Conservation (phyloP, 2,113 vertebrate species). For the Nannobrachium achirus region DNA sequence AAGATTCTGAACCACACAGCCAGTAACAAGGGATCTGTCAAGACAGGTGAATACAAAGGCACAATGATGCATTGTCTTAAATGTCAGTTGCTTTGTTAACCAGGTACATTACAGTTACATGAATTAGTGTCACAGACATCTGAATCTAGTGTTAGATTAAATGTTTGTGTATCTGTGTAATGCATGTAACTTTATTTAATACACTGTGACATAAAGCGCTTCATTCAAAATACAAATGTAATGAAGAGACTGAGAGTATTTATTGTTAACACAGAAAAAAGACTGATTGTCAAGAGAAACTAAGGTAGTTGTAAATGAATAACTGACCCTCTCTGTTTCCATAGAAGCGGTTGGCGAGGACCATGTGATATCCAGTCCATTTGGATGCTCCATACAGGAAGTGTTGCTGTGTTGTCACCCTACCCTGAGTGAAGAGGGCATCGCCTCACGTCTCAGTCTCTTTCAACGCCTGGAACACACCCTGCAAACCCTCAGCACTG, state of each 20-base stretch:
- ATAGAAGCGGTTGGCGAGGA: constrained; percentile 74
- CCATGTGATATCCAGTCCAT: constrained; percentile 72
- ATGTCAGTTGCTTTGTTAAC: background rate
- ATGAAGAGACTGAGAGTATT: too few species aligned
- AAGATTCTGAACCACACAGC: constrained; percentile 88
- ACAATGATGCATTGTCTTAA: too few species aligned
- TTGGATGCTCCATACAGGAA: constrained; percentile 86
- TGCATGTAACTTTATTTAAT: too few species aligned
- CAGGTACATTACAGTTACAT: too few species aligned
- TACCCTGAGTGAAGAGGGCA: constrained; percentile 83
- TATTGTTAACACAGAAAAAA: too few species aligned
- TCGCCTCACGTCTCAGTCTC: constrained; percentile 78
- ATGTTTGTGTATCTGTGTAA: background rate
- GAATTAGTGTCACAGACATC: too few species aligned
- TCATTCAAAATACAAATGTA: too few species aligned
- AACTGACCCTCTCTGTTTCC: background rate
- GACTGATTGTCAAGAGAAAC: background rate
- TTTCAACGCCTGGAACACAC: constrained; percentile 84
- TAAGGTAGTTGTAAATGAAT: background rate
- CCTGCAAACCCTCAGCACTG: constrained; percentile 77
- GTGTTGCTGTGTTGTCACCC: constrained; percentile 87
- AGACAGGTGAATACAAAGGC: constrained; percentile 78
- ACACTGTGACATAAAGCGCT: too few species aligned
- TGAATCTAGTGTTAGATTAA: too few species aligned
- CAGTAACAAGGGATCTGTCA: constrained; percentile 75